These are phyloP conservation scores for Alethe castanea DNA, from an alignment of 2,113 vertebrate genomes.

Conservation along the genomic window DNA sequence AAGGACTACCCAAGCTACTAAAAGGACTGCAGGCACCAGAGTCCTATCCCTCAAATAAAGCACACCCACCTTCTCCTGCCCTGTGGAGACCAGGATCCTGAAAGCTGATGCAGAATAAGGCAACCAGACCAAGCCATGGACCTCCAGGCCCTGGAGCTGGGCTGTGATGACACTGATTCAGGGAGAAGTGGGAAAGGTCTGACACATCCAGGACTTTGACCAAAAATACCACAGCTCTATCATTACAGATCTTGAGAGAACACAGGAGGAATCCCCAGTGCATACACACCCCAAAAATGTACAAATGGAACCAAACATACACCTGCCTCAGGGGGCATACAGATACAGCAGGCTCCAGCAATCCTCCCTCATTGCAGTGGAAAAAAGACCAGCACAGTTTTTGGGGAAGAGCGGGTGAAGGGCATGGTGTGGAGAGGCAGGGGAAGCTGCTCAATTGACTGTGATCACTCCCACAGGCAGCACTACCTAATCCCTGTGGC, in stretches of 20 bases:
- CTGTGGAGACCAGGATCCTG: not conserved
- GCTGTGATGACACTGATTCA: not conserved
- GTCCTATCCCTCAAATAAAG: not conserved
- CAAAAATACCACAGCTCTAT: not conserved
- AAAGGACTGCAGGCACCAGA: not conserved
- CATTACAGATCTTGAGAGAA: not conserved
- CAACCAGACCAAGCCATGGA: not conserved
- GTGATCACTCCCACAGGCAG: not conserved
- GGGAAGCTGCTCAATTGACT: not conserved
- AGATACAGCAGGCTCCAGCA: not conserved
- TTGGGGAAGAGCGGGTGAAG: not conserved
- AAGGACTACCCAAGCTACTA: not conserved
- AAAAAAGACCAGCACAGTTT: not conserved
- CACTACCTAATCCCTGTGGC: not conserved
- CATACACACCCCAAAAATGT: not conserved
- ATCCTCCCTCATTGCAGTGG: not conserved
- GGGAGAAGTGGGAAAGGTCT: not conserved
- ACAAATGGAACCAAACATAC: not conserved
- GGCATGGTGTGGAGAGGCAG: not conserved
- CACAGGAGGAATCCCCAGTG: not conserved
- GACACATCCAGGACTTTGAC: not conserved
- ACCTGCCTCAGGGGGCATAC: fast-evolving
- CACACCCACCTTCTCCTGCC: not conserved
- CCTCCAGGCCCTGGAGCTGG: not conserved
- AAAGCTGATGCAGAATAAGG: not conserved